Base-by-base conservation (phyloP, 2,113 vertebrate species). In the Zosterops lateralis region DNA sequence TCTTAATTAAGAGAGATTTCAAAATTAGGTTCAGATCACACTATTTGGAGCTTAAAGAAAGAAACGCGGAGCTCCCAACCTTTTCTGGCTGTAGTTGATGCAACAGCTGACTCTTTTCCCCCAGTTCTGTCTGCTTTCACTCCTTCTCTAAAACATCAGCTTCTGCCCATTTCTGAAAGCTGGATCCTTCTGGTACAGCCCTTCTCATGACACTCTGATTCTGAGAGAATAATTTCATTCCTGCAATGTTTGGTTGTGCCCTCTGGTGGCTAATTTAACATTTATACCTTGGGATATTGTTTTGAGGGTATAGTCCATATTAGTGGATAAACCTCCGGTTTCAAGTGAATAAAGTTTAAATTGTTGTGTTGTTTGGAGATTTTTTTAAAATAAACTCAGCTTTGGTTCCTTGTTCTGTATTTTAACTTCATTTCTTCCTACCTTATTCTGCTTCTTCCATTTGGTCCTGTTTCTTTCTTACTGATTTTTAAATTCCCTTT, bases 231-330 rank as follows among this genome's bases (percentile, higher is more conserved):
- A 2, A 31, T 42, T 60, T n/a, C 6, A 32, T 81, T 90, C 17
- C 38, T 81, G 68, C 19, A 21, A 3, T 5, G 48, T 78, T 94
- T 86, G 71, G 24, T 56, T 96, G 65, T 94, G 95, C 93, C 96
- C 92, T 95, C 94, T 96, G 93, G 85, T 96, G 96, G 94, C 74
- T 90, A 72, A 81, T 75, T 84, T 58, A 60, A 19, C 26, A 7
- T 53, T 10, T 38, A 1, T 71, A 24, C 25, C 45, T 64, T 24
- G 67, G 61, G 61, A 29, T 67, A 20, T 15, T 42, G 21, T 36
- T 78, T 12, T 9, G 64, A 40, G 14, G 11, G 2, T n/a, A 5
- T 60, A 53, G 50, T 20, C 8, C 26, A 2, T 58, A 16, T 48
- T 72, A 61, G 18, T 47, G 38, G 32, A 34, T 42, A 44, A 84